A percentile compares a stretch with the other conserved stretches of the same genome.
phyloP scores from a whole-genome alignment of 2,113 vertebrate species.

The Zapornia atra region DNA sequence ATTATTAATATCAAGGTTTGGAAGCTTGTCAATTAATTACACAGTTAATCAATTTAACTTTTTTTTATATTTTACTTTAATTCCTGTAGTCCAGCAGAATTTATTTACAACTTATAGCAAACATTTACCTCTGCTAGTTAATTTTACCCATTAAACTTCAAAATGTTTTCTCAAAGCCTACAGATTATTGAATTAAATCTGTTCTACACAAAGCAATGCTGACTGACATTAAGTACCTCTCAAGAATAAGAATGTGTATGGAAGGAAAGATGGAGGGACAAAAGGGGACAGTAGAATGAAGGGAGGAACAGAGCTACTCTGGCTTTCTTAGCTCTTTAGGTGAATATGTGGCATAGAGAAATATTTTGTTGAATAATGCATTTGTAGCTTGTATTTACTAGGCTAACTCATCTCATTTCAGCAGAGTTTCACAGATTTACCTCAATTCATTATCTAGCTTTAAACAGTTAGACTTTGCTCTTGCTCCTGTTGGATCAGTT shows the following conservation, averaged over 20 bases:
- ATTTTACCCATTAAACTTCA: not conserved
- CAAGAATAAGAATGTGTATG: not conserved
- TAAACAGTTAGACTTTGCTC: not conserved
- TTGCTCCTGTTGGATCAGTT: not conserved
- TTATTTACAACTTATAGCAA: not conserved
- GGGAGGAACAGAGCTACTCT: not conserved
- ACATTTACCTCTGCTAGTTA: not conserved
- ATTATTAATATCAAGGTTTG: not conserved
- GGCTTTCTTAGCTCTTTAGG: not conserved
- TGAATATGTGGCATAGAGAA: not conserved
- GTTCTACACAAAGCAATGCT: not conserved
- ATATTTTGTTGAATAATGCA: not conserved
- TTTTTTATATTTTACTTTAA: not conserved
- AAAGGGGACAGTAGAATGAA: not conserved
- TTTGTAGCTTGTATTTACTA: not conserved
- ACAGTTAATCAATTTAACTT: not conserved
- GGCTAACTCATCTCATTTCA: not conserved
- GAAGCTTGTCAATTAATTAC: not conserved
- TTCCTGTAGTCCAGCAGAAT: not conserved
- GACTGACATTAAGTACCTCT: not conserved
- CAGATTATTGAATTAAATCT: not conserved
- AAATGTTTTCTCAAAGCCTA: not conserved
- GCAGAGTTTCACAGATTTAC: not conserved
- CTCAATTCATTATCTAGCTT: not conserved
- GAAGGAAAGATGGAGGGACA: not conserved